phyloP scores from a whole-genome alignment of 30 jellyfish, hydroid and myxozoan genomes.

The Catostylus mosaicus region DNA sequence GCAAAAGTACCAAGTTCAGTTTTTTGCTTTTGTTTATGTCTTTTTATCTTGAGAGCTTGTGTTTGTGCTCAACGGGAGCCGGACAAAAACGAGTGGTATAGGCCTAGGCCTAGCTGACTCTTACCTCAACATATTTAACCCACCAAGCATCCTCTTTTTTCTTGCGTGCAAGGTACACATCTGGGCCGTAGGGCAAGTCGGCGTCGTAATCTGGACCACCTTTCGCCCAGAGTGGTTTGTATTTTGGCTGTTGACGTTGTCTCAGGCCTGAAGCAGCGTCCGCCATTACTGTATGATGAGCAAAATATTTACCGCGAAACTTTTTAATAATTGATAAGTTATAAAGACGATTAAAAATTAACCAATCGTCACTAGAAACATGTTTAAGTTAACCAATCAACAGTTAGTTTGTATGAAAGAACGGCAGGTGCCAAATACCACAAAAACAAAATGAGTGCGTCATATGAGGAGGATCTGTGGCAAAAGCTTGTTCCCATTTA shows the following conservation, averaged over 20 bases:
- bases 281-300: constrained; percentile 42
- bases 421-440: background rate
- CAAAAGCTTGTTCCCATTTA: too few species aligned
- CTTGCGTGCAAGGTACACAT: constrained; percentile 88
- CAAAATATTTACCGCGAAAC: constrained; percentile 57
- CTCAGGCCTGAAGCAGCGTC: constrained; percentile 35
- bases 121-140: constrained; percentile 82
- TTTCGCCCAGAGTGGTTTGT: constrained; percentile 89
- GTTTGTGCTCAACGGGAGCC: too few species aligned
- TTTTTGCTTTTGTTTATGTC: too few species aligned
- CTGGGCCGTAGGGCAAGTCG: constrained; percentile 91
- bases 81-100: too few species aligned
- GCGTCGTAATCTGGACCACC: constrained; percentile 95
- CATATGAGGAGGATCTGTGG: constrained; percentile 29
- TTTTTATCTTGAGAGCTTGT: too few species aligned
- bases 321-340: constrained; percentile 36
- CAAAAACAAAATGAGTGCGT: background rate
- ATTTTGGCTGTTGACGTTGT: constrained; percentile 36
- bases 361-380: background rate
- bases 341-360: background rate
- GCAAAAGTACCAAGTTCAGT: too few species aligned
- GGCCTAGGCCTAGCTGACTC: too few species aligned
- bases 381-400: constrained; percentile 6
- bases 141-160: constrained; percentile 97
- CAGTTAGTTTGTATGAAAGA: background rate